phyloP scores from a whole-genome alignment of 2,888 invertebrate genomes.

The Serrognathus titanus region DNA sequence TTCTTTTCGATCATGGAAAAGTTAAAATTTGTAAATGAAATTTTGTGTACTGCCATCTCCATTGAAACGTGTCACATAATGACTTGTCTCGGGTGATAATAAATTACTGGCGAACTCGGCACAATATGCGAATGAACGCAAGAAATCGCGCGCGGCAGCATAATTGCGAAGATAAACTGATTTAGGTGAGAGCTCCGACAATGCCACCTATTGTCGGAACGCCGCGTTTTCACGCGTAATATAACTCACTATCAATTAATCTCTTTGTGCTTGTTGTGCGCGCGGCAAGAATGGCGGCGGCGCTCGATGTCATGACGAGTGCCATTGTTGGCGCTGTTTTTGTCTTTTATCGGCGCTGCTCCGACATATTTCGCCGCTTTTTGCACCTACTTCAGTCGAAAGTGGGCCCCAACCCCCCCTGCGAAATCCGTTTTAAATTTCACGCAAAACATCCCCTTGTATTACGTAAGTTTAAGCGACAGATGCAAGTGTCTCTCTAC shows the following conservation, averaged over 20 bases:
- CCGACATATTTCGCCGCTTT: not conserved
- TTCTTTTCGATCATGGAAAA: too few relatives aligned
- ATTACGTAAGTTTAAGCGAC: not conserved
- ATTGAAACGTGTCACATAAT: too few relatives aligned
- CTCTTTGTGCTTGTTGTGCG: slow-evolving; percentile 25
- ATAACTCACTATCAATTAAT: slow-evolving; percentile 27
- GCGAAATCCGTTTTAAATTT: too few relatives aligned
- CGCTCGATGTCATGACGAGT: slow-evolving; percentile 19
- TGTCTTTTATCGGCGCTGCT: not conserved
- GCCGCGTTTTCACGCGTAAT: slow-evolving; percentile 24
- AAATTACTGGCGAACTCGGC: too few relatives aligned
- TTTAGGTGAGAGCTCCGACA: not conserved
- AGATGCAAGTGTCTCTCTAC: slow-evolving; percentile 1
- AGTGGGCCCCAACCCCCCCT: too few relatives aligned
- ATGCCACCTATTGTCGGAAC: slow-evolving; percentile 10
- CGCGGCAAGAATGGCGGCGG: not conserved
- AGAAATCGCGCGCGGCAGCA: not conserved
- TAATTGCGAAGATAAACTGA: slow-evolving; percentile 1
- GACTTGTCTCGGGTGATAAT: too few relatives aligned
- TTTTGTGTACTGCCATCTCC: too few relatives aligned
- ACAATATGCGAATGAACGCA: too few relatives aligned
- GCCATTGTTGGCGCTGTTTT: slow-evolving; percentile 10
- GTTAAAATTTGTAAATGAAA: too few relatives aligned
- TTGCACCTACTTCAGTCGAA: too few relatives aligned
- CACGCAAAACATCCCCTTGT: too few relatives aligned